These are phyloP conservation scores for Salvelinus alpinus DNA, from an alignment of 2,113 vertebrate species.

Conservation along the genomic window DNA sequence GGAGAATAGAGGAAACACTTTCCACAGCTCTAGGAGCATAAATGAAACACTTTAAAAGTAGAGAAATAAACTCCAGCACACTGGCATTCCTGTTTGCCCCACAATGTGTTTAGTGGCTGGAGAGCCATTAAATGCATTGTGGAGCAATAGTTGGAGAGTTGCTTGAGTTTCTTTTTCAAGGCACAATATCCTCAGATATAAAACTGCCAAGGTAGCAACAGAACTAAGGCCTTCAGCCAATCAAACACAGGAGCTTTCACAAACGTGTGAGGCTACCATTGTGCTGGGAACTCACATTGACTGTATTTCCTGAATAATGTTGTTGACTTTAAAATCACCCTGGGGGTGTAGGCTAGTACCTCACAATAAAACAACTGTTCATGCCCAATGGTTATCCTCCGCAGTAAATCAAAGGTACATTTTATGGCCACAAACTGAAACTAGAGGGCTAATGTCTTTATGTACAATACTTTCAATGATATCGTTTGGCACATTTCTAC, in stretches of 20 bases:
- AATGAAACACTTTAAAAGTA: no score
- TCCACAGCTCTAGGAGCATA: no score
- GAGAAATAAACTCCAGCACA: no score
- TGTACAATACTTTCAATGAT: not conserved
- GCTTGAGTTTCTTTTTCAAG: not conserved
- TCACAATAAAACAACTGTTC: not conserved
- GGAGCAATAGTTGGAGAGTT: no score
- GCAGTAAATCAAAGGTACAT: slow-evolving; percentile 1
- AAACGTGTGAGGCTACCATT: not conserved
- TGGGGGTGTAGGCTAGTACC: not conserved
- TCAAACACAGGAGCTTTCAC: not conserved
- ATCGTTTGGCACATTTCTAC: not conserved
- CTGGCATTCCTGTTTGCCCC: no score
- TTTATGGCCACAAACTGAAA: not conserved
- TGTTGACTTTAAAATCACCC: not conserved
- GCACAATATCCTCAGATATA: not conserved
- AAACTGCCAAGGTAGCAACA: not conserved
- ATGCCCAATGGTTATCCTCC: not conserved
- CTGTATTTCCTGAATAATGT: not conserved
- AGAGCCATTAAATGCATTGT: no score
- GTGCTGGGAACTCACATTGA: not conserved
- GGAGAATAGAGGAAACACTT: no score
- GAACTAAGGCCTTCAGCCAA: not conserved
- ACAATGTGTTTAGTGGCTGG: no score
- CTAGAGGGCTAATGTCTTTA: not conserved